Evolutionary conservation across 2,113 vertebrate species (phyloP).

Genomic region (Danionella cerebrum): DNA sequence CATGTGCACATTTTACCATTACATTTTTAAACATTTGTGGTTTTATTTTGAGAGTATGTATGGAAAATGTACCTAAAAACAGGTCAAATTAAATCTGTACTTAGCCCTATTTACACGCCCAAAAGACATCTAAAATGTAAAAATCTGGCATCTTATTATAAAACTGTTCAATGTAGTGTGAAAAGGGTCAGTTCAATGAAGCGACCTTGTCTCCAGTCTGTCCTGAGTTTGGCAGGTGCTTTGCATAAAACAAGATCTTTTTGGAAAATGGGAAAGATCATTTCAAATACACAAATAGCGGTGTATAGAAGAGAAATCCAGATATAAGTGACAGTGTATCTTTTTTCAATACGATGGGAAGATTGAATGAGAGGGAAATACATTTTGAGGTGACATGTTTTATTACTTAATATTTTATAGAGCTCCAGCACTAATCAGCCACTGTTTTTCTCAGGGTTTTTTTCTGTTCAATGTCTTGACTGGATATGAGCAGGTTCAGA

Average conservation of each 20-base stretch:
- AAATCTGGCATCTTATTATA: neutral
- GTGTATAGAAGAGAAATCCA: too few species aligned
- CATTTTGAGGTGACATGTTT: too few species aligned
- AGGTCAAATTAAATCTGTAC: neutral
- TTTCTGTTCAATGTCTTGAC: neutral
- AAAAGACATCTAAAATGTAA: neutral
- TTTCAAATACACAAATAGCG: slow-evolving; percentile 14
- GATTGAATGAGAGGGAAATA: too few species aligned
- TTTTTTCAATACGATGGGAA: too few species aligned
- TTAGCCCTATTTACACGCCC: too few species aligned
- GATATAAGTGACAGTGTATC: too few species aligned
- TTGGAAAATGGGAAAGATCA: slow-evolving; percentile 37
- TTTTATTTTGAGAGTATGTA: slow-evolving; percentile 15
- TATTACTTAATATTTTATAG: too few species aligned
- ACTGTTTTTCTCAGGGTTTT: neutral
- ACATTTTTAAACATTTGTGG: too few species aligned
- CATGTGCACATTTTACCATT: too few species aligned
- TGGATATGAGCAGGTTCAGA: slow-evolving; percentile 3
- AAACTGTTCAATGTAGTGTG: slow-evolving; percentile 15
- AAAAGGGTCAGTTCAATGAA: slow-evolving; percentile 39
- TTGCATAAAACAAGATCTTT: slow-evolving; percentile 39
- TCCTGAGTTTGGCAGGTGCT: slow-evolving; percentile 43
- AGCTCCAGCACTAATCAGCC: neutral
- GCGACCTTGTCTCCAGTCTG: slow-evolving; percentile 44
- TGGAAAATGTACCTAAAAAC: neutral